Conservation (phyloP, 2,113 vertebrate species). For the Ceuthmochares aereus region DNA sequence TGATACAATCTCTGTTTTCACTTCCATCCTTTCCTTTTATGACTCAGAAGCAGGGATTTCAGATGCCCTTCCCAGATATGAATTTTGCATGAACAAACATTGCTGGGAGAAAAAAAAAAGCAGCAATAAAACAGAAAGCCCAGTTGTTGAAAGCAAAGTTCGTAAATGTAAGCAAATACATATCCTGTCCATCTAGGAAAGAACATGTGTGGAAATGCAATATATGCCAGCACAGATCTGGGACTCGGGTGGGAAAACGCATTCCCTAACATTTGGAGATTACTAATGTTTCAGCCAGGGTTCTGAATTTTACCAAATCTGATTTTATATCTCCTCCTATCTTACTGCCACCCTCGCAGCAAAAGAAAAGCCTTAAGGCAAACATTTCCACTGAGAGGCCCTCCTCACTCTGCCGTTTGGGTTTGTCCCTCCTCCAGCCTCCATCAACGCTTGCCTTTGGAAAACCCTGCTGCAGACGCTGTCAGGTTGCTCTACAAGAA, state of each 20-base stretch:
- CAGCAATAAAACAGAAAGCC: constrained; percentile 20
- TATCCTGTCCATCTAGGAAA: neutral
- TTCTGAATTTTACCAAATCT: constrained; percentile 3
- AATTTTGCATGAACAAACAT: constrained; percentile 63
- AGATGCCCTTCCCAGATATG: constrained; percentile 61
- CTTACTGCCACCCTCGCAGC: neutral
- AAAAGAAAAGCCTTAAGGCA: constrained; percentile 34
- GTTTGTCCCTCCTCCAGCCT: neutral
- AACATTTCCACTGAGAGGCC: neutral
- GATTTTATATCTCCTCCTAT: neutral
- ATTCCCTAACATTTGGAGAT: constrained; percentile 21
- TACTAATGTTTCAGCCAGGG: constrained; percentile 20
- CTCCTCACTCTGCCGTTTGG: neutral
- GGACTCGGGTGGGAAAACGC: neutral
- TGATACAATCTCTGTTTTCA: constrained; percentile 65
- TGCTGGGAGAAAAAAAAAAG: neutral
- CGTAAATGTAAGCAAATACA: neutral
- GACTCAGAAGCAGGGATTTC: constrained; percentile 59
- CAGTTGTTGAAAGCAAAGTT: constrained; percentile 23
- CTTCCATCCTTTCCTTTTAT: constrained; percentile 63
- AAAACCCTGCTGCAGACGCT: neutral
- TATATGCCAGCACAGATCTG: neutral
- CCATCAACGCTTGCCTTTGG: fast-evolving
- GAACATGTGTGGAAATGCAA: neutral
- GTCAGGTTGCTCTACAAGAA: neutral